Base-by-base conservation (phyloP, 2,888 invertebrate genomes). In the Yponomeuta sedellus region DNA sequence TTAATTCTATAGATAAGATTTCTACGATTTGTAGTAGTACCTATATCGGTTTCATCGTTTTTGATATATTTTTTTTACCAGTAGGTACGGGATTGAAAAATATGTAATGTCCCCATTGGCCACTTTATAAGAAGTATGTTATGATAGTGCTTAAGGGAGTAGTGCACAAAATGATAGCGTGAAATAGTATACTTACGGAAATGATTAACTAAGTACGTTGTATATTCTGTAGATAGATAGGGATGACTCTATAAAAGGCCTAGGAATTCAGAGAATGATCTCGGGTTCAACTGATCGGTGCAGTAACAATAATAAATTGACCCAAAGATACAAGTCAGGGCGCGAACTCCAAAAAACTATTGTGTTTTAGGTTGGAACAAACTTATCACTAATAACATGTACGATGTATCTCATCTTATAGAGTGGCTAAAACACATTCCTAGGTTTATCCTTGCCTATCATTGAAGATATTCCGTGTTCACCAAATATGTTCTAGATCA, bases 401-500 rank as follows among this genome's bases (percentile, higher is more conserved):
- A 8, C 34, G 34, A 19, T 22, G 22, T 20, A 59, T 22, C 11
- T 59, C 10, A 58, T 52, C 58, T 19, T 20, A 19, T 59, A 12
- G 59, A 20, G 59, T 59, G 59, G 25, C 59, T 20, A 22, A 20
- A 11, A 59, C 2, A 22, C 59, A 34, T 34, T 8, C 34, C 34
- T 34, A 20, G 22, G 59, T 59, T 59, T 59, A 34, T 61, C 34
- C 34, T 61, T 61, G 61, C 25, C 8, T 61, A 61, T 28, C 61
- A 28, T 28, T 16, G 61, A 10, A 61, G 12, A 28, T 25, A 61
- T 28, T 34, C 61, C 25, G 11, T 22, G 56, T 20, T 20, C n/a
- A 59, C 28, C 56, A 58, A 66, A 61, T 59, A 65, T 61, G 85
- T 91, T 91, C 90, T 91, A 91, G 90, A 90, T 91, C 90, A 89